Conservation (phyloP, 1,140 invertebrate species). For the Brachionus koreanus region DNA sequence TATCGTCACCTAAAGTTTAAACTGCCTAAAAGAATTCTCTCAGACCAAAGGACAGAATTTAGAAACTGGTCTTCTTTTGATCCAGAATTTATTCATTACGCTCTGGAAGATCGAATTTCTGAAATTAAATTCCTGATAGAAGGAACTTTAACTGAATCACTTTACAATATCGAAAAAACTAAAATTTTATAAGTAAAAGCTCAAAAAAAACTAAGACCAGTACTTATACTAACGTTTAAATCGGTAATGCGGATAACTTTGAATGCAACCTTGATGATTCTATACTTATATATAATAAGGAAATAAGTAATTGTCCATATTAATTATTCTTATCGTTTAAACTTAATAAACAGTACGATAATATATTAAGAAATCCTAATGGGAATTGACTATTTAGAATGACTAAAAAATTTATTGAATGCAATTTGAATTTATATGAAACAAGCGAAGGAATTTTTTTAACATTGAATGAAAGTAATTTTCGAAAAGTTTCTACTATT, state of each 20-base stretch:
- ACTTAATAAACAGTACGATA: neutral
- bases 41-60: too few species aligned
- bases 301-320: neutral
- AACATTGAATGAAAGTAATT: neutral
- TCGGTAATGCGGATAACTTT: neutral
- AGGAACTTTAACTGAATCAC: too few species aligned
- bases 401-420: neutral
- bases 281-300: neutral
- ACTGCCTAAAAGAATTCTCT: too few species aligned
- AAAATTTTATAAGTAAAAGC: too few species aligned
- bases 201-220: too few species aligned
- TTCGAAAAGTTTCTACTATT: too few species aligned
- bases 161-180: too few species aligned
- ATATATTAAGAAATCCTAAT: neutral
- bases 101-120: neutral
- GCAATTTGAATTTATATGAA: neutral
- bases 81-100: neutral
- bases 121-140: neutral
- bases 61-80: neutral
- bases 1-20: too few species aligned
- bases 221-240: too few species aligned
- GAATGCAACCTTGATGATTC: neutral
- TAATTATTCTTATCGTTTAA: neutral
- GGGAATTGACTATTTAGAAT: neutral
- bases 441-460: neutral